These are phyloP conservation scores for Neomonachus schauinslandi DNA, from an alignment of 2,113 vertebrate species.

Conservation along the genomic window DNA sequence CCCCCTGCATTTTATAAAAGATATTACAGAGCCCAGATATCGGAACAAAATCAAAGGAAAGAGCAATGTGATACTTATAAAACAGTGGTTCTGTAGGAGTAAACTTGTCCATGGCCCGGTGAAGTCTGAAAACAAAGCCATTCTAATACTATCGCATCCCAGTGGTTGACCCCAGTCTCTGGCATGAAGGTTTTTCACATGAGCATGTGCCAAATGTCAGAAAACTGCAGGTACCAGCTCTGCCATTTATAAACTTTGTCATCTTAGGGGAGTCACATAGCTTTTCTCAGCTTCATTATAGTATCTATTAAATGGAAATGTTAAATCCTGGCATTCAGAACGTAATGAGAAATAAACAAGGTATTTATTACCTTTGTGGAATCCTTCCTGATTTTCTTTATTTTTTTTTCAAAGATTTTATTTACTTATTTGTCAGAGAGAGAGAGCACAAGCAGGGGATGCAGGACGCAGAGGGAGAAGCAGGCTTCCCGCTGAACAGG, in stretches of 20 bases:
- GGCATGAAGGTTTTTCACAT: not conserved
- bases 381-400: slow-evolving; percentile 27
- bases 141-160: not conserved
- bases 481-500: not conserved
- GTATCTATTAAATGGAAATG: not conserved
- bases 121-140: not conserved
- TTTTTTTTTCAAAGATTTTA: not conserved
- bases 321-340: not conserved
- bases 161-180: not conserved
- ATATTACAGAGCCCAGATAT: not conserved
- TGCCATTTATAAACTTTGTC: not conserved
- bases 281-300: not conserved
- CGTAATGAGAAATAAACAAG: not conserved
- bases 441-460: not conserved
- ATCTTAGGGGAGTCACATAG: not conserved
- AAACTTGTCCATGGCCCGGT: not conserved
- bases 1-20: not conserved
- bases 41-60: not conserved
- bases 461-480: not conserved
- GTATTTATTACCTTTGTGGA: not conserved
- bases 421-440: not conserved
- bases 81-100: not conserved
- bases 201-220: not conserved
- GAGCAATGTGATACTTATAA: not conserved
- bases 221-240: not conserved